Evolutionary conservation across 2,113 vertebrate genomes (phyloP).

Genomic region (Rousettus leschenaultii): DNA sequence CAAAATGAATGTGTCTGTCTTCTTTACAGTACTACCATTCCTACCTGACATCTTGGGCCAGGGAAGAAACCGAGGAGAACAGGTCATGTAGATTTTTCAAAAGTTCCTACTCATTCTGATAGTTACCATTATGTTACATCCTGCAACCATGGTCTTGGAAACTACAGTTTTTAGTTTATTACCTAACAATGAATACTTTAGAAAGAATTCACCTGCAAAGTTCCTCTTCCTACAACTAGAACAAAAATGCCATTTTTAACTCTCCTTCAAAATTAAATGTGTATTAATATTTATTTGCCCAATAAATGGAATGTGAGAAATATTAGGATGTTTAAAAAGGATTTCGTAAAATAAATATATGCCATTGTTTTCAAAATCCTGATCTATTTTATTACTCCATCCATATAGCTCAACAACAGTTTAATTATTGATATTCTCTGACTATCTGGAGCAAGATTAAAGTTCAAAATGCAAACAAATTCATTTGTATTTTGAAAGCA

Average conservation of each 20-base stretch:
- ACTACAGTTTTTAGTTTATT: not conserved
- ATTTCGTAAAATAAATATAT: not conserved
- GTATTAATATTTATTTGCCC: not conserved
- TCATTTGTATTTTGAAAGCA: not conserved
- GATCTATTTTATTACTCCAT: not conserved
- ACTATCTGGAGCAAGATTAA: not conserved
- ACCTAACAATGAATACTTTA: not conserved
- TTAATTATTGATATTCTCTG: slow-evolving; percentile 24
- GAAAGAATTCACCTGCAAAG: not conserved
- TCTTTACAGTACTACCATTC: not conserved
- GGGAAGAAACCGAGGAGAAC: not conserved
- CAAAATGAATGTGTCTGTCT: not conserved
- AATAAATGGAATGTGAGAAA: not conserved
- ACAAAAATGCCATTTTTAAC: not conserved
- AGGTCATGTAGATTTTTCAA: not conserved
- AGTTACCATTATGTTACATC: not conserved
- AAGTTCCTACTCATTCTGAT: not conserved
- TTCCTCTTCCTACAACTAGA: not conserved
- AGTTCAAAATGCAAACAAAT: slow-evolving; percentile 5
- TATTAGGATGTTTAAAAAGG: not conserved
- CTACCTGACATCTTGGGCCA: not conserved
- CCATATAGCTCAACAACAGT: not conserved
- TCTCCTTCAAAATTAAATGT: not conserved
- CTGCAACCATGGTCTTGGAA: not conserved
- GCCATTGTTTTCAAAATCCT: not conserved